Evolutionary conservation across 2,797 vertebrate species (phyloP).

Genomic region (Dicrostonyx torquatus): DNA sequence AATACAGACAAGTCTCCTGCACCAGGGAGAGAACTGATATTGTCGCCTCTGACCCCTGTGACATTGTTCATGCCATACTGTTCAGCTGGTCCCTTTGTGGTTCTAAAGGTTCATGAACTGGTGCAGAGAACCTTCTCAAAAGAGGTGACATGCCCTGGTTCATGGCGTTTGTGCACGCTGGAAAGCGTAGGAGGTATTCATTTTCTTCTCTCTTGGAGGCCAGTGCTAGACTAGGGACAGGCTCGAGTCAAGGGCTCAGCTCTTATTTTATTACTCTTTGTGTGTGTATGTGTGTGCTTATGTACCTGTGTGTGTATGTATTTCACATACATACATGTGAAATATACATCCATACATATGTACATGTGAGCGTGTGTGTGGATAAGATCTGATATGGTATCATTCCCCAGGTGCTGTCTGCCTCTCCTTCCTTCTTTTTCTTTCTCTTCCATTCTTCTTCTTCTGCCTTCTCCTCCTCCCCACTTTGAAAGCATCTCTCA

Average conservation of each 20-base stretch:
- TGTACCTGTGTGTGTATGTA: background rate
- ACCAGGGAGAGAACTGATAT: background rate
- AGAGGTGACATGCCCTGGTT: too few relatives aligned
- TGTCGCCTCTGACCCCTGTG: background rate
- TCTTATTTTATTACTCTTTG: background rate
- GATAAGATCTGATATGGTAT: background rate
- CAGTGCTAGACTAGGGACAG: background rate
- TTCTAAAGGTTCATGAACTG: background rate
- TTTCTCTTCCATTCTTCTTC: background rate
- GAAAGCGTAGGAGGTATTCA: fast-evolving
- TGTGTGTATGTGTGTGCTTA: background rate
- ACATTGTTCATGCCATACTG: too few relatives aligned
- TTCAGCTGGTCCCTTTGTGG: background rate
- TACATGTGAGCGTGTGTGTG: background rate
- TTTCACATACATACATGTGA: too few relatives aligned
- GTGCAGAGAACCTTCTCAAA: background rate
- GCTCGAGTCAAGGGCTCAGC: background rate
- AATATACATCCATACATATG: too few relatives aligned
- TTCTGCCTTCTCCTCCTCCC: background rate
- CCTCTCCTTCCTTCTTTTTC: background rate
- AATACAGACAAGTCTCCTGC: too few relatives aligned
- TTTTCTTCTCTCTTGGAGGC: background rate
- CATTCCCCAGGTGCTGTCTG: background rate
- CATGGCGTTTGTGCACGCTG: fast-evolving
- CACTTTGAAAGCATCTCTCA: background rate